Conservation (phyloP, 2,797 vertebrate genomes). For the Platyrinchus mystaceus region DNA sequence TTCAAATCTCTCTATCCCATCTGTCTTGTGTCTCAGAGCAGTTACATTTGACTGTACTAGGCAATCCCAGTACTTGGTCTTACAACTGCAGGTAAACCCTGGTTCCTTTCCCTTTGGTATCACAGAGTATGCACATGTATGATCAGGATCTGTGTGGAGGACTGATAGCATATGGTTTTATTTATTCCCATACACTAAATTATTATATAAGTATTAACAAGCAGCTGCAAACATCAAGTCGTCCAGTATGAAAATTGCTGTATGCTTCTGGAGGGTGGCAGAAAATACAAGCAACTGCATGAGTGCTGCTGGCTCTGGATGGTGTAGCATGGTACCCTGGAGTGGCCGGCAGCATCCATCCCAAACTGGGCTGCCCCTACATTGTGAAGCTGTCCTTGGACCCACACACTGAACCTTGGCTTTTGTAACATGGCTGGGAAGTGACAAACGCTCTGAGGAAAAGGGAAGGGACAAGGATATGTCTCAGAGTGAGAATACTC, state of each 20-base stretch:
- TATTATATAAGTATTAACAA: not conserved
- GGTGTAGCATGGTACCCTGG: accelerated
- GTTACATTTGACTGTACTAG: not conserved
- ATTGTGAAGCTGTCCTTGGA: accelerated
- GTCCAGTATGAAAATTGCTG: not conserved
- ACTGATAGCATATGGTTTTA: not conserved
- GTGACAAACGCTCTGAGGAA: not conserved
- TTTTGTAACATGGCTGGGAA: accelerated
- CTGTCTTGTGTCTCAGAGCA: conserved; percentile 27
- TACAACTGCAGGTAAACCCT: not conserved
- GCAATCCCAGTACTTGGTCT: not conserved
- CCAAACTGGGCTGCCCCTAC: accelerated
- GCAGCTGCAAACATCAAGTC: not conserved
- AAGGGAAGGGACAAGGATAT: accelerated
- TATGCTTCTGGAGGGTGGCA: accelerated
- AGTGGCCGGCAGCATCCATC: accelerated
- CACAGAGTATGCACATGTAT: accelerated
- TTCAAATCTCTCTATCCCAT: conserved; percentile 48
- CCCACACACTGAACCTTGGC: accelerated
- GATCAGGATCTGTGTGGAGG: not conserved
- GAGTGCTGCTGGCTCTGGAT: not conserved
- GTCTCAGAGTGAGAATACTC: accelerated
- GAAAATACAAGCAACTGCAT: not conserved
- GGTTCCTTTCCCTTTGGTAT: not conserved
- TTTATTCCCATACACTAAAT: not conserved